Base-by-base conservation (phyloP, 2,888 invertebrate species). In the Craniophora ligustri region DNA sequence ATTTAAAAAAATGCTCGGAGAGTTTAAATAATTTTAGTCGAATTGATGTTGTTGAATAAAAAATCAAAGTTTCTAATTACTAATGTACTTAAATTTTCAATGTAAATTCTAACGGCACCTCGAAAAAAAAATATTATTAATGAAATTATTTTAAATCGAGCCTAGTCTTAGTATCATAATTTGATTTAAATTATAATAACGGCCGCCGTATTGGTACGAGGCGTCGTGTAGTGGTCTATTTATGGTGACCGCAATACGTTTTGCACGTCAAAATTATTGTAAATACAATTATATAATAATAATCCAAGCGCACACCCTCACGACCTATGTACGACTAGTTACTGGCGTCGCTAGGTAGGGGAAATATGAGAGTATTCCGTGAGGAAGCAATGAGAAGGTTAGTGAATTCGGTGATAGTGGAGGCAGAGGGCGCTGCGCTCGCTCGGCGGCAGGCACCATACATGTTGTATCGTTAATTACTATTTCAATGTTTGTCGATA, bases 61-160 rank as follows among this genome's bases (percentile, higher is more conserved):
- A 88, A 91, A 89, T 89, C 86, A 89, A 92, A 90, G 89, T 92
- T 91, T 92, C 90, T 91, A 89, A 91, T 87, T 86, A 86, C 67
- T 89, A 90, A 88, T 91, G 92, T 92, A 92, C 92, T 93, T 92
- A 93, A 75, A 89, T 87, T 83, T 90, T 91, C 91, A 90, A 89
- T 91, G 92, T 92, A 91, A 92, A 92, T 89, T 90, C 84, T 87
- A 84, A 86, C 81, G 84, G 90, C 92, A 92, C 92, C 84, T 89
- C 82, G 86, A 85, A 84, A 87, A 83, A n/a, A 58, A 41, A 83
- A 76, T 87, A 87, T 88, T 82, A 81, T 87, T 88, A 89, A 84
- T 69, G 75, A 75, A 83, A 85, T 89, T 88, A 88, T 87, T 89
- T 88, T 87, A 89, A 77, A 87, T 88, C 81, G 91, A 87, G 85